Conservation (phyloP, 2,888 invertebrate genomes). For the Thera obeliscata region DNA sequence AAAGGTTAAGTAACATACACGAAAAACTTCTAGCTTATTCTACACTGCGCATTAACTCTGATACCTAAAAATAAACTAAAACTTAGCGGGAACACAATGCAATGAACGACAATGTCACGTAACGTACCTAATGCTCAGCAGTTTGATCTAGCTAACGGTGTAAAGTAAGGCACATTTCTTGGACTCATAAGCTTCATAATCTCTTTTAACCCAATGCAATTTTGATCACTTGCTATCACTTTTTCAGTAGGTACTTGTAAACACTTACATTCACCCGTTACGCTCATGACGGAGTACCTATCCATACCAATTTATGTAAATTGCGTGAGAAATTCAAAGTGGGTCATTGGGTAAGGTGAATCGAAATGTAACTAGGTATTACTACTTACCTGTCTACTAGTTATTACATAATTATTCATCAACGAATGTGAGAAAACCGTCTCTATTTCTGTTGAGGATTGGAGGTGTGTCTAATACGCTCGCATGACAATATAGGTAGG, state of each 20-base stretch:
- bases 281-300: not conserved
- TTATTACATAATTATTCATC: not conserved
- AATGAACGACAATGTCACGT: not conserved
- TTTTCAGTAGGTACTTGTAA: not conserved
- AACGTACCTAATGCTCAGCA: not conserved
- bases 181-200: not conserved
- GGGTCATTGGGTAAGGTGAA: conserved; percentile 9
- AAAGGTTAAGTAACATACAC: conserved; percentile 65
- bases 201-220: not conserved
- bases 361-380: conserved; percentile 1
- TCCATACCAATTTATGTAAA: not conserved
- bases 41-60: conserved; percentile 7
- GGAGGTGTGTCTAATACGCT: conserved; percentile 26
- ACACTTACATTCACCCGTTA: not conserved
- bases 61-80: not conserved
- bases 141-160: not conserved
- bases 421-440: conserved; percentile 1
- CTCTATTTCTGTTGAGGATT: conserved; percentile 7
- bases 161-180: conserved; percentile 15
- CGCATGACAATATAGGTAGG: conserved; percentile 6
- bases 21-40: conserved; percentile 23
- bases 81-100: not conserved
- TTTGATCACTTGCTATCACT: not conserved
- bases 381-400: not conserved
- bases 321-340: conserved; percentile 1